These are phyloP conservation scores for Coendou prehensilis DNA, from an alignment of 2,797 vertebrate genomes.

Conservation along the genomic window DNA sequence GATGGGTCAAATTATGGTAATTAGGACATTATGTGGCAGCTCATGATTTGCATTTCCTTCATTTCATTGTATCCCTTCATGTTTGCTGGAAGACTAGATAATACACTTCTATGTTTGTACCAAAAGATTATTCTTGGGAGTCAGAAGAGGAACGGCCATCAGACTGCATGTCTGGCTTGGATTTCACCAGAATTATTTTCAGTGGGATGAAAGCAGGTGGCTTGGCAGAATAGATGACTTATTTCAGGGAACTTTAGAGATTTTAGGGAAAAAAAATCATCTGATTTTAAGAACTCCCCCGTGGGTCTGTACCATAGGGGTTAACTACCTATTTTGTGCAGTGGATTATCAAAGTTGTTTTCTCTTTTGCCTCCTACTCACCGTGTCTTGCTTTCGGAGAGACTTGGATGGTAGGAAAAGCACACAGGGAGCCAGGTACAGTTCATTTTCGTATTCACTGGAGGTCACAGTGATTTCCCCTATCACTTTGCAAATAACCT, in stretches of 20 bases:
- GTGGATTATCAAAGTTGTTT: constrained; percentile 60
- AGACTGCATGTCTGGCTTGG: neutral
- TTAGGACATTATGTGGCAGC: constrained; percentile 77
- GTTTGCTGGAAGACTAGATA: constrained; percentile 80
- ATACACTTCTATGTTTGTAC: constrained; percentile 80
- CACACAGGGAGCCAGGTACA: neutral
- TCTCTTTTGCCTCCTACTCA: constrained; percentile 9
- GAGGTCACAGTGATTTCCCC: constrained; percentile 58
- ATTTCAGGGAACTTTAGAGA: constrained; percentile 47
- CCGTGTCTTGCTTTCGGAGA: constrained; percentile 58
- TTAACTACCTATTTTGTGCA: constrained; percentile 12
- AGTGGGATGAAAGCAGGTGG: constrained; percentile 67
- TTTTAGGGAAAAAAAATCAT: constrained; percentile 32
- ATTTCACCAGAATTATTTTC: constrained; percentile 63
- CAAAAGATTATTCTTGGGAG: constrained; percentile 79
- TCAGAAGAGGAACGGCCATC: constrained; percentile 60
- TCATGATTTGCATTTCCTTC: constrained; percentile 82
- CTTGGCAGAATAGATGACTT: constrained; percentile 55
- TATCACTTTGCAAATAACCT: constrained; percentile 1
- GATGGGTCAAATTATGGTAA: constrained; percentile 83
- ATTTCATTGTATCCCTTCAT: constrained; percentile 77
- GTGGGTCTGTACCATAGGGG: neutral
- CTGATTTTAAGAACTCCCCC: constrained; percentile 52
- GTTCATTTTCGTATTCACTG: constrained; percentile 61
- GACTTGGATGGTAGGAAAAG: constrained; percentile 56